Evolutionary conservation across 1,140 invertebrate species (phyloP).

Genomic region (Drosophila neocordata): DNA sequence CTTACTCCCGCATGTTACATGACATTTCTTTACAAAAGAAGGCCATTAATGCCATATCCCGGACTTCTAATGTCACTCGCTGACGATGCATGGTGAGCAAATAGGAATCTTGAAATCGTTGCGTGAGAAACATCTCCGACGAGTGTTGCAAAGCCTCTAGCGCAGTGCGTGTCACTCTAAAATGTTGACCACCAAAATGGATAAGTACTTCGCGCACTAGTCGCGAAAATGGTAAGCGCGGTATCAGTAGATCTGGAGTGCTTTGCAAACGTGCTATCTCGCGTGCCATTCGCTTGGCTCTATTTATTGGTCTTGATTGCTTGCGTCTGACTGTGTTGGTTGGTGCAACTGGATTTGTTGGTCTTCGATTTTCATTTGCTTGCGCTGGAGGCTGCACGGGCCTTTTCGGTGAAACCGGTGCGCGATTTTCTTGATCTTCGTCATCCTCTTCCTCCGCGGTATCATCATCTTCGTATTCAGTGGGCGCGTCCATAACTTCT

Average conservation of each 20-base stretch:
- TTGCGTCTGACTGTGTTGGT: constrained; percentile 25
- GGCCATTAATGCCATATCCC: constrained; percentile 83
- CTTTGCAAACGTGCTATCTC: constrained; percentile 38
- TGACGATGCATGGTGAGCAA: constrained; percentile 88
- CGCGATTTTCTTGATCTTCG: constrained; percentile 34
- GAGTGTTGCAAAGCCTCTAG: constrained; percentile 87
- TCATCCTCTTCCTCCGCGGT: constrained; percentile 32
- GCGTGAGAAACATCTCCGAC: constrained; percentile 89
- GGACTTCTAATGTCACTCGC: constrained; percentile 89
- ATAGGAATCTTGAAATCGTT: constrained; percentile 90
- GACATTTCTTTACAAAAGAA: constrained; percentile 26
- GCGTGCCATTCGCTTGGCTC: neutral
- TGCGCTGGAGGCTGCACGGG: neutral
- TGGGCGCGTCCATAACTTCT: neutral
- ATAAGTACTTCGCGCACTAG: constrained; percentile 64
- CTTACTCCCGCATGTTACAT: too few species aligned
- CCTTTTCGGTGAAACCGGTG: neutral
- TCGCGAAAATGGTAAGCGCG: constrained; percentile 71
- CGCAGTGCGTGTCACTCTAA: constrained; percentile 85
- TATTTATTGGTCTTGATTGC: constrained; percentile 21
- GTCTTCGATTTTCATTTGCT: neutral
- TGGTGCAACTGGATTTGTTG: neutral
- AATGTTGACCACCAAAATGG: neutral
- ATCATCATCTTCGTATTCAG: constrained; percentile 20
- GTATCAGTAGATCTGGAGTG: constrained; percentile 40